These are phyloP conservation scores for Bugula neritina DNA, from an alignment of 2,888 invertebrate genomes.

Conservation along the genomic window DNA sequence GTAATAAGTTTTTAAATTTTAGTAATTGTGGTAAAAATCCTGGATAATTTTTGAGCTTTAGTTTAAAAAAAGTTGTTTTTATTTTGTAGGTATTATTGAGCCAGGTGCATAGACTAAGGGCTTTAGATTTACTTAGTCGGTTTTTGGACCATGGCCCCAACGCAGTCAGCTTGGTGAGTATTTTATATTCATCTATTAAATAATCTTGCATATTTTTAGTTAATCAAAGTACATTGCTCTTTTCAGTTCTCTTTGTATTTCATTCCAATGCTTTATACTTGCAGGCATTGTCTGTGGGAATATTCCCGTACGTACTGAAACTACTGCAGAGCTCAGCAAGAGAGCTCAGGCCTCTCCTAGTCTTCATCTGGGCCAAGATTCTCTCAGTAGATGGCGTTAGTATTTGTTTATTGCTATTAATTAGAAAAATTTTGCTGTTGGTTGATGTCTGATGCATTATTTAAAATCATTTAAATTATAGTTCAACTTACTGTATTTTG, in stretches of 20 bases:
- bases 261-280: too few relatives aligned
- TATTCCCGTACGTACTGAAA: constrained; percentile 96
- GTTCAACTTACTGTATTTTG: too few relatives aligned
- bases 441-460: too few relatives aligned
- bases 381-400: constrained; percentile 87
- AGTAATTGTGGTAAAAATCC: too few relatives aligned
- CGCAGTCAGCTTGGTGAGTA: constrained; percentile 75
- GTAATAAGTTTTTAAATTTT: too few relatives aligned
- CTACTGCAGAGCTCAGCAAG: constrained; percentile 87
- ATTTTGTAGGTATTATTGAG: constrained; percentile 58
- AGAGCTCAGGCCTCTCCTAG: constrained; percentile 83
- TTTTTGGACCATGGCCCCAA: constrained; percentile 92
- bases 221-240: too few relatives aligned
- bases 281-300: constrained; percentile 85
- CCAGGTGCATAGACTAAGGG: constrained; percentile 83
- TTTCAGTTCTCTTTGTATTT: too few relatives aligned
- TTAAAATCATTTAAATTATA: too few relatives aligned
- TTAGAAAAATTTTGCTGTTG: too few relatives aligned
- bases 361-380: constrained; percentile 99
- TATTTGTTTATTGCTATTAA: too few relatives aligned
- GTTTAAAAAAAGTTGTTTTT: not conserved
- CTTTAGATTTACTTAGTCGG: constrained; percentile 81
- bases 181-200: not conserved
- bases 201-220: too few relatives aligned
- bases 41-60: too few relatives aligned